phyloP scores from a whole-genome alignment of 1,140 invertebrate genomes.

The Calephelis virginiensis region DNA sequence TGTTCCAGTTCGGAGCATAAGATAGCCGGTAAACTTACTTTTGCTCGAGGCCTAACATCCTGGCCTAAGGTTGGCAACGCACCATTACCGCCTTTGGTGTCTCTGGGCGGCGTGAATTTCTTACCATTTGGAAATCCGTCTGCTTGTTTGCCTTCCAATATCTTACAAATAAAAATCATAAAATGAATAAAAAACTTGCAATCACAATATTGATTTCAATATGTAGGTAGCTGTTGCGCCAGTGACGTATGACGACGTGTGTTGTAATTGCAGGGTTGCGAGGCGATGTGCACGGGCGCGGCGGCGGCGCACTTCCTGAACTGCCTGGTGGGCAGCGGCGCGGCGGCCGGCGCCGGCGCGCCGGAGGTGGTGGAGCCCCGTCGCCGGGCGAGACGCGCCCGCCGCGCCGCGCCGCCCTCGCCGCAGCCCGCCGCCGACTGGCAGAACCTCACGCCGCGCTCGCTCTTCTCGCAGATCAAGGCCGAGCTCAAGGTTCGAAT shows the following conservation, averaged over 20 bases:
- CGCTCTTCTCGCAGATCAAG: conserved; percentile 93
- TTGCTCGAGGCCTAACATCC: too few relatives aligned
- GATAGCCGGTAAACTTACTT: too few relatives aligned
- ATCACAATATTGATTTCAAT: neutral
- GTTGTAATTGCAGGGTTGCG: conserved; percentile 64
- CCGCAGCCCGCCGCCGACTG: conserved; percentile 84
- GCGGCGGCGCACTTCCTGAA: conserved; percentile 97
- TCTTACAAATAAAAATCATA: too few relatives aligned
- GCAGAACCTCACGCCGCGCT: conserved; percentile 90
- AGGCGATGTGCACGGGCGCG: conserved; percentile 92
- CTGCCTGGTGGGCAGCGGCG: conserved; percentile 91
- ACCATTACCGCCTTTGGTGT: too few relatives aligned
- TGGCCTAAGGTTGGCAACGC: too few relatives aligned
- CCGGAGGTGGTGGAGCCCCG: conserved; percentile 60
- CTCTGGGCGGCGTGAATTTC: too few relatives aligned
- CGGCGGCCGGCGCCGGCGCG: conserved; percentile 81
- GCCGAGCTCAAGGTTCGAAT: conserved; percentile 84
- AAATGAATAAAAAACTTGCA: neutral
- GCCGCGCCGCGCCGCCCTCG: conserved; percentile 52
- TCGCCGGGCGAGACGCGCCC: conserved; percentile 30
- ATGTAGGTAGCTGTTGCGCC: neutral
- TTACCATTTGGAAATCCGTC: too few relatives aligned
- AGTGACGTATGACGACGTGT: neutral
- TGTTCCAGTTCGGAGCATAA: too few relatives aligned
- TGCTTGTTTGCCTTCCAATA: too few relatives aligned